Percentiles rank a stretch among this genome's conserved stretches.
Conservation (phyloP, 2,113 vertebrate species). For the Ia io region DNA sequence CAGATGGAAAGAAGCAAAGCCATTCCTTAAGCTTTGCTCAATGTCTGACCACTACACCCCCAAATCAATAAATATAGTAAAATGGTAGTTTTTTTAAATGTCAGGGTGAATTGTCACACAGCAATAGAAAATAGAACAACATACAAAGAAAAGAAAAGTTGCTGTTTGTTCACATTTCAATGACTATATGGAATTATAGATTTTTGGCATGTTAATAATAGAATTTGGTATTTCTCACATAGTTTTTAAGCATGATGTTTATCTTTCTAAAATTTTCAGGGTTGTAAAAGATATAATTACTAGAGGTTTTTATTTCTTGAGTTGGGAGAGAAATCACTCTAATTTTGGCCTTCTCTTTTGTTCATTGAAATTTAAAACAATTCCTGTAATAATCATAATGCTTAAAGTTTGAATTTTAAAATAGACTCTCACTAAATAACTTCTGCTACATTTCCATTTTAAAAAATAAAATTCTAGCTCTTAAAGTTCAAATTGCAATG, state of each 20-base stretch:
- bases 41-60: background rate
- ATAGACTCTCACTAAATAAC: conserved; percentile 18
- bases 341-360: background rate
- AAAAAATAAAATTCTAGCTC: background rate
- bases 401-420: conserved; percentile 45
- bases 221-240: background rate
- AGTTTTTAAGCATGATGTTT: background rate
- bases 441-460: conserved; percentile 44
- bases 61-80: background rate
- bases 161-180: background rate
- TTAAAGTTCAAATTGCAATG: conserved; percentile 20
- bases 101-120: background rate
- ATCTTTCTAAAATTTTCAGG: background rate
- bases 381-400: background rate
- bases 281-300: background rate
- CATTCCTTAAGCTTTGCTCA: background rate
- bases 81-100: background rate
- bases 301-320: background rate
- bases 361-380: conserved; percentile 52
- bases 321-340: background rate
- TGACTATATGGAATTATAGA: background rate
- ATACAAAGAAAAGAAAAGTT: background rate
- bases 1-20: background rate
- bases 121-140: background rate
- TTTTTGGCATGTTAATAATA: conserved; percentile 8